Evolutionary conservation across 2,113 vertebrate species (phyloP).

Genomic region (Chloroceryle aenea): DNA sequence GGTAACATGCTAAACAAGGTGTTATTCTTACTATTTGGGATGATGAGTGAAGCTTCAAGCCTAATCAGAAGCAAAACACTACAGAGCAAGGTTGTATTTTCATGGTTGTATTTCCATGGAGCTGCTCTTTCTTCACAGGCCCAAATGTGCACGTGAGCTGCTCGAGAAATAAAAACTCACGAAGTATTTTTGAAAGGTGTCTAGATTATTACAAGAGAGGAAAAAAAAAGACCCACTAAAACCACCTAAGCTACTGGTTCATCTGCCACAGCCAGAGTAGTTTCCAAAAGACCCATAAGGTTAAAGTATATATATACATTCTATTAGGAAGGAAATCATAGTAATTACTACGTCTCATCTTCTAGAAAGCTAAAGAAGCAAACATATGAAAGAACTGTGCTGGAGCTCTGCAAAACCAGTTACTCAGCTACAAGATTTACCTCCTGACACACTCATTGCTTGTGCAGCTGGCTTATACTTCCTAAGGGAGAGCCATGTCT

Average conservation of each 20-base stretch:
- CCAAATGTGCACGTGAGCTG: background rate
- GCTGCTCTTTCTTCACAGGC: background rate
- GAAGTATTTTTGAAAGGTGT: background rate
- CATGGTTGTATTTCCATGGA: too few relatives aligned
- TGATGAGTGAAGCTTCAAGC: background rate
- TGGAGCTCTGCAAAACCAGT: background rate
- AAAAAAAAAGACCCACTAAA: background rate
- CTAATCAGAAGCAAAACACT: background rate
- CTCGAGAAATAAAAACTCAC: background rate
- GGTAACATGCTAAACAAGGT: background rate
- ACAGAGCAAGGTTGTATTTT: background rate
- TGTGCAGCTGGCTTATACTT: background rate
- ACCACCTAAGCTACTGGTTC: background rate
- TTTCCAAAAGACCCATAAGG: background rate
- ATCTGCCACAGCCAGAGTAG: background rate
- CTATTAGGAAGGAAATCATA: background rate
- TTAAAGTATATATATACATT: background rate
- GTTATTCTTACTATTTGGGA: background rate
- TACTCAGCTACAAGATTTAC: background rate
- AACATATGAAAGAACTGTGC: background rate
- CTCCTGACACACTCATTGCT: background rate
- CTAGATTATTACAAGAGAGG: background rate
- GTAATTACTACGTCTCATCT: background rate
- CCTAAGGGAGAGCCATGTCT: background rate
- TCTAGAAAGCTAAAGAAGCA: background rate